These are phyloP conservation scores for Drosophila borborema DNA, from an alignment of 2,888 invertebrate species.

Conservation along the genomic window DNA sequence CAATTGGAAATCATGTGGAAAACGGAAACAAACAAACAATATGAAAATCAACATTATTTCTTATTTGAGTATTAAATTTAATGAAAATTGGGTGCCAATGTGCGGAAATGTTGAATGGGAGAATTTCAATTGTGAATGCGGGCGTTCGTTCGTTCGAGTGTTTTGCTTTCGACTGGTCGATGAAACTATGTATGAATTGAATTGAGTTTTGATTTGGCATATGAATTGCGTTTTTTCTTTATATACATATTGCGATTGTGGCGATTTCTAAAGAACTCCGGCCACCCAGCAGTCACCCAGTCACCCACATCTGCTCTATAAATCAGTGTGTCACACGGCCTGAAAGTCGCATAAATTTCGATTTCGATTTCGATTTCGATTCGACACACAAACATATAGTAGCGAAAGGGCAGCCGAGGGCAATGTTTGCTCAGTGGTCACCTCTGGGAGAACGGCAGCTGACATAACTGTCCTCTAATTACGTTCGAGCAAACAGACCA, in stretches of 20 bases:
- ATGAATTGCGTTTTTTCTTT: conserved; percentile 27
- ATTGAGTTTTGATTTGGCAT: conserved; percentile 43
- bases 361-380: conserved; percentile 27
- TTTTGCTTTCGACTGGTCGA: conserved; percentile 10
- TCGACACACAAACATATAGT: not conserved
- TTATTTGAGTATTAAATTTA: not conserved
- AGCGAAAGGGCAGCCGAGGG: not conserved
- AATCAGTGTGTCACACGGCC: conserved; percentile 25
- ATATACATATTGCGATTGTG: not conserved
- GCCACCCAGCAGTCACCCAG: not conserved
- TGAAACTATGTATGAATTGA: conserved; percentile 30
- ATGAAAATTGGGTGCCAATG: conserved; percentile 15
- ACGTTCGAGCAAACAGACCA: conserved; percentile 62
- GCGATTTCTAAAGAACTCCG: conserved; percentile 19
- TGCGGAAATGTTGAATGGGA: conserved; percentile 5
- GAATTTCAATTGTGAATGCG: conserved; percentile 25
- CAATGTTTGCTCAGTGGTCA: conserved; percentile 51
- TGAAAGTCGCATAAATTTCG: conserved; percentile 26
- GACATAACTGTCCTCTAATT: conserved; percentile 73
- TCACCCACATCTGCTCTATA: not conserved
- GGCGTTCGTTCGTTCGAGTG: conserved; percentile 3
- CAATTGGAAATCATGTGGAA: not conserved
- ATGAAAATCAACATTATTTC: conserved; percentile 1
- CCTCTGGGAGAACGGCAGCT: conserved; percentile 39
- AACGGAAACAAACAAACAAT: not conserved